These are phyloP conservation scores for Urocitellus parryii DNA, from an alignment of 2,113 vertebrate species.

Conservation along the genomic window DNA sequence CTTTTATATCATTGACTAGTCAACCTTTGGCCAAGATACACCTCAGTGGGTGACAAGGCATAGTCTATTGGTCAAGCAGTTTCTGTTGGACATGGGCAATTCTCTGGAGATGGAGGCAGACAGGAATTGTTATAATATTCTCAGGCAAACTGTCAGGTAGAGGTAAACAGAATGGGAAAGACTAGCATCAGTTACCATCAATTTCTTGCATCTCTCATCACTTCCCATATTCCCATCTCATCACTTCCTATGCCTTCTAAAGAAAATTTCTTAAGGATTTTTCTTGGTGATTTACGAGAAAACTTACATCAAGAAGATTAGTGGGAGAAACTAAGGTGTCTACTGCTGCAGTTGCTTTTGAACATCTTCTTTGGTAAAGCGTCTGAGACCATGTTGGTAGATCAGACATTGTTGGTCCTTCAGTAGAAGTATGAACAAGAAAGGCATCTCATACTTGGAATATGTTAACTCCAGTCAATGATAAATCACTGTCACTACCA, in stretches of 20 bases:
- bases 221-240: background rate
- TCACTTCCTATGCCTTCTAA: background rate
- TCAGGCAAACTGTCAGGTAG: background rate
- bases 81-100: background rate
- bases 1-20: background rate
- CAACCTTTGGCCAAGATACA: background rate
- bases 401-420: background rate
- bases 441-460: background rate
- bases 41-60: background rate
- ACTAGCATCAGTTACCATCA: background rate
- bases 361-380: background rate
- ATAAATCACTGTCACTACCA: background rate
- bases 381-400: background rate
- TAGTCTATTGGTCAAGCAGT: background rate
- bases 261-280: background rate
- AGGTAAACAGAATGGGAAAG: background rate
- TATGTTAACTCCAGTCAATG: background rate
- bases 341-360: background rate
- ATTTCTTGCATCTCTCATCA: background rate
- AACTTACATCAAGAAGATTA: background rate
- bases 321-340: background rate
- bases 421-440: background rate
- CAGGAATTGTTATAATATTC: background rate
- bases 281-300: background rate
- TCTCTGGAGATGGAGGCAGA: background rate